Evolutionary conservation across 2,888 invertebrate genomes (phyloP).

Genomic region (Orthonevra nobilis): DNA sequence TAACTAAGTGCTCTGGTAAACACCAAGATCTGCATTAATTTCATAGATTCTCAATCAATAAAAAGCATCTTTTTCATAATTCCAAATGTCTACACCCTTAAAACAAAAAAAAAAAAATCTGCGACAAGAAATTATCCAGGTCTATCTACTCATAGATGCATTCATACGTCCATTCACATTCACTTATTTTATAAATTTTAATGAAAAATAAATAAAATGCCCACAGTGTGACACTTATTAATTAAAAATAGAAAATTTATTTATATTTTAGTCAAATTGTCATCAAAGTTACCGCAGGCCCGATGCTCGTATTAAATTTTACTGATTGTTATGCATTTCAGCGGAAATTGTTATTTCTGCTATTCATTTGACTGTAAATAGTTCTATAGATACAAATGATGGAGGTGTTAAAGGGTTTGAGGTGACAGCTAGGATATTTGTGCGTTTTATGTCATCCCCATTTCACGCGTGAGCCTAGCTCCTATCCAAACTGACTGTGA

Average conservation of each 20-base stretch:
- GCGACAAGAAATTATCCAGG: too few relatives aligned
- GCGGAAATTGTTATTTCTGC: conserved; percentile 43
- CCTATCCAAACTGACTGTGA: conserved; percentile 40
- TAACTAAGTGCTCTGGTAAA: too few relatives aligned
- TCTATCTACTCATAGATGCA: too few relatives aligned
- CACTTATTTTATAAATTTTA: conserved; percentile 55
- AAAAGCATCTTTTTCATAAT: too few relatives aligned
- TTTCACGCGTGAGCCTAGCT: too few relatives aligned
- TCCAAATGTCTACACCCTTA: not conserved
- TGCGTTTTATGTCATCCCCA: too few relatives aligned
- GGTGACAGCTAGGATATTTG: conserved; percentile 53
- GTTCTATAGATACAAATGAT: conserved; percentile 31
- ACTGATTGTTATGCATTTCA: conserved; percentile 69
- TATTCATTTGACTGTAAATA: conserved; percentile 5
- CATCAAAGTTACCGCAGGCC: conserved; percentile 72
- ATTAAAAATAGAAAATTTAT: conserved; percentile 77
- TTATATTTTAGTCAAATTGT: conserved; percentile 79
- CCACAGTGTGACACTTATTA: conserved; percentile 77
- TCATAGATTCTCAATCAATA: too few relatives aligned
- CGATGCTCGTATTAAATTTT: conserved; percentile 60
- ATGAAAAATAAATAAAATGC: conserved; percentile 75
- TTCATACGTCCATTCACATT: not conserved
- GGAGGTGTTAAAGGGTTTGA: conserved; percentile 54
- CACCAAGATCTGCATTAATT: too few relatives aligned
- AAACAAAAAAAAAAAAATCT: not conserved